Conservation (phyloP, 2,888 invertebrate genomes). For the Leptinotarsa peninsularis region DNA sequence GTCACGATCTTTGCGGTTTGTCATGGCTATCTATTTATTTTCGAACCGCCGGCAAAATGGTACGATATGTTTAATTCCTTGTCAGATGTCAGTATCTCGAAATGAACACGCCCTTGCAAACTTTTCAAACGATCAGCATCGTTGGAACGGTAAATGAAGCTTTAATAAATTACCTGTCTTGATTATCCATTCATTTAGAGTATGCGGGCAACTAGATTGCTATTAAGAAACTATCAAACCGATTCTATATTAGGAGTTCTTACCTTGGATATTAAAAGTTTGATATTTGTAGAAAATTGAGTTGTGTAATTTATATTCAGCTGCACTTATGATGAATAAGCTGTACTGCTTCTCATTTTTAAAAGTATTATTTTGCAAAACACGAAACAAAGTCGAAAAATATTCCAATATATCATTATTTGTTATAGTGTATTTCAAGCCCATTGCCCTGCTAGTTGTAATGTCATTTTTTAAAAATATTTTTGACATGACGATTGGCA, state of each 20-base stretch:
- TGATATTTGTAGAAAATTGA: not conserved
- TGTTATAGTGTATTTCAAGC: no score
- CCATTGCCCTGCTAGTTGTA: no score
- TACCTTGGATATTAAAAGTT: not conserved
- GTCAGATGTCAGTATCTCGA: slow-evolving; percentile 47
- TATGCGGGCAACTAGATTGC: slow-evolving; percentile 1
- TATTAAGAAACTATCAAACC: not conserved
- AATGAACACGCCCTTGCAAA: slow-evolving; percentile 45
- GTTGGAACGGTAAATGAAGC: slow-evolving; percentile 39
- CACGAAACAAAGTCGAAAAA: no score
- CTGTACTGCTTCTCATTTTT: no score
- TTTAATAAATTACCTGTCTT: slow-evolving; percentile 37
- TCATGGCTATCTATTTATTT: slow-evolving; percentile 36
- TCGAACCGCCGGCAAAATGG: slow-evolving; percentile 20
- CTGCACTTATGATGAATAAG: no score
- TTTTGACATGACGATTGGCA: no score
- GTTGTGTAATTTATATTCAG: not conserved
- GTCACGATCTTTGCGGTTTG: slow-evolving; percentile 56
- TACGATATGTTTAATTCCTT: slow-evolving; percentile 37
- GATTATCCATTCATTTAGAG: slow-evolving; percentile 14
- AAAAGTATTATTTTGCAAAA: no score
- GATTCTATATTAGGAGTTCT: not conserved
- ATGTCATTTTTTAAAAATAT: no score
- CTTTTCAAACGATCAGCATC: slow-evolving; percentile 27
- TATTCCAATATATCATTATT: no score